These are phyloP conservation scores for Andinoacara biseriatus DNA, from an alignment of 2,113 vertebrate genomes.

Conservation along the genomic window DNA sequence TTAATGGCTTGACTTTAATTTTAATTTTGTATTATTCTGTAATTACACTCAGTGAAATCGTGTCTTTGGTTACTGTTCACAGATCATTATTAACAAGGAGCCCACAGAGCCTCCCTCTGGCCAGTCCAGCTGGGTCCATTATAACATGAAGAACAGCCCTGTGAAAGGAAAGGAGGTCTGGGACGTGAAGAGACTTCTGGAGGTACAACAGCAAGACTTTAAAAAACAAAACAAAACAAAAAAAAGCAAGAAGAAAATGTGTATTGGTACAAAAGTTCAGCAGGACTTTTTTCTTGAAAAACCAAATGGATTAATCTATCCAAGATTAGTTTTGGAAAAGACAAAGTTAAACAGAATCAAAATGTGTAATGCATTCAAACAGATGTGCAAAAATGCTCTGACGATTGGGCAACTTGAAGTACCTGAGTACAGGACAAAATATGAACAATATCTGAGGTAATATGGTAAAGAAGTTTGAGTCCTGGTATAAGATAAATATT, in stretches of 20 bases:
- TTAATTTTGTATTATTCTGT: background rate
- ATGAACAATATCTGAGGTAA: background rate
- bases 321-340: background rate
- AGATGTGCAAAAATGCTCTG: background rate
- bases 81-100: conserved; percentile 95
- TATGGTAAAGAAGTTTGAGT: background rate
- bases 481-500: background rate
- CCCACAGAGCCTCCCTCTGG: conserved; percentile 69
- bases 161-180: conserved; percentile 85
- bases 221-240: background rate
- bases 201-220: conserved; percentile 78
- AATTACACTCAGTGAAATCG: background rate
- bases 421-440: no score
- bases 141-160: conserved; percentile 92
- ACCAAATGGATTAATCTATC: background rate
- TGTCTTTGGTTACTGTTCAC: conserved; percentile 6
- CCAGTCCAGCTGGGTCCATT: conserved; percentile 78
- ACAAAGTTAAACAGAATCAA: background rate
- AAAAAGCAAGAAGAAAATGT: background rate
- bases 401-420: background rate
- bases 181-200: conserved; percentile 95
- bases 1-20: background rate
- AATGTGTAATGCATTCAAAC: background rate
- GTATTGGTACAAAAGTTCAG: no score
- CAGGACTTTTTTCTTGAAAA: background rate